phyloP scores from a whole-genome alignment of 2,797 vertebrate genomes.

The Streptopelia turtur region DNA sequence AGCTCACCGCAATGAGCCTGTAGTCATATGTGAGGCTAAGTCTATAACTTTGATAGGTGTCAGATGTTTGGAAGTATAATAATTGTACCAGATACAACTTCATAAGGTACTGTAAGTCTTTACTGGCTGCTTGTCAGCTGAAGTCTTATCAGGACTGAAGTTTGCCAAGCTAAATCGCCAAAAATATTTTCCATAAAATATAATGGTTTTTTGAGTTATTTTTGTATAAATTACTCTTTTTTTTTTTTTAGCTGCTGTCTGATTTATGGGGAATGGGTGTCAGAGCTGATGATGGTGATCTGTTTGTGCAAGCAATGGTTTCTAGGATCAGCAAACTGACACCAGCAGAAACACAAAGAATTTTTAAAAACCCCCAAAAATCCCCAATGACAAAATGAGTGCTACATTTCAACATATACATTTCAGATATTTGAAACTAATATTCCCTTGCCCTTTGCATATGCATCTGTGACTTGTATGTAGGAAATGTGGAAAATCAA shows the following conservation, averaged over 20 bases:
- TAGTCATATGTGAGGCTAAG: accelerated
- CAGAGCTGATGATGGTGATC: neutral
- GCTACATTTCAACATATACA: neutral
- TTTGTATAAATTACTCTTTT: neutral
- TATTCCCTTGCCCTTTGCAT: neutral
- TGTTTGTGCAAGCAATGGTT: neutral
- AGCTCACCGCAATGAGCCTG: neutral
- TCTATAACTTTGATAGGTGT: neutral
- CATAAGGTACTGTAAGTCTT: neutral
- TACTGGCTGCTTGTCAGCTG: neutral
- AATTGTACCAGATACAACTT: neutral
- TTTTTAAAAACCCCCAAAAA: neutral
- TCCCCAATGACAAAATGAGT: neutral
- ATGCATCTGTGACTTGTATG: neutral
- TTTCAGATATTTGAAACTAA: neutral
- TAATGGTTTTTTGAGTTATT: neutral
- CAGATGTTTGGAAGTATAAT: neutral
- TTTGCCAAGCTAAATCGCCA: neutral
- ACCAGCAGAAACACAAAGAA: neutral
- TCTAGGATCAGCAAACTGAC: neutral
- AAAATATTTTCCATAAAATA: neutral
- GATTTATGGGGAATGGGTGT: neutral
- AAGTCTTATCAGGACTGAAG: neutral
- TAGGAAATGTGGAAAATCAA: conserved; percentile 36
- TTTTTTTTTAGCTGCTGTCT: neutral